These are phyloP conservation scores for Galerucella nymphaeae DNA, from an alignment of 2,888 invertebrate species.

Conservation along the genomic window DNA sequence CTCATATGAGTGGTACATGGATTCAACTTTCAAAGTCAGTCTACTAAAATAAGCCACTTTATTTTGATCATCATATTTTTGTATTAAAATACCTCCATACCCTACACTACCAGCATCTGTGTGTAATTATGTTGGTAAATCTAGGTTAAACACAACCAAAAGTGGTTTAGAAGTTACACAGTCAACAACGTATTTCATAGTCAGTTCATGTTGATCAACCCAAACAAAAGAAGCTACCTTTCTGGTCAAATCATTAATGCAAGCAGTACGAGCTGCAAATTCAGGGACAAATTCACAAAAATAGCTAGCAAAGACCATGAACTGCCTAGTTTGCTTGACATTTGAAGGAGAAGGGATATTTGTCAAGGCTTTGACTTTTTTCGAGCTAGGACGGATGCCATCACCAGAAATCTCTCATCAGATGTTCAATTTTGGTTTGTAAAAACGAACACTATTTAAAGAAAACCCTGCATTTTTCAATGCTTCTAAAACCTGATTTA, in stretches of 20 bases:
- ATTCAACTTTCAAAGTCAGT: not conserved
- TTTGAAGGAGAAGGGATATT: constrained; percentile 12
- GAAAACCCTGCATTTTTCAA: constrained; percentile 2
- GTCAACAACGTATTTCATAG: constrained; percentile 20
- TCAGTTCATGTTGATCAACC: constrained; percentile 28
- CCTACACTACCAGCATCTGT: constrained; percentile 48
- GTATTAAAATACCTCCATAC: constrained; percentile 30
- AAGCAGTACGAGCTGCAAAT: constrained; percentile 27
- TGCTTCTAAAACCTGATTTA: constrained; percentile 21
- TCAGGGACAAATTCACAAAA: constrained; percentile 35
- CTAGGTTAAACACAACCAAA: constrained; percentile 43
- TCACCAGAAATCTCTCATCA: constrained; percentile 30
- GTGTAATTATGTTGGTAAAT: constrained; percentile 43
- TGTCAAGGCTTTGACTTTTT: not conserved
- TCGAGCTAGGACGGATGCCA: not conserved
- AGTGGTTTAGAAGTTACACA: constrained; percentile 44
- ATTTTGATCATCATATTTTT: constrained; percentile 19
- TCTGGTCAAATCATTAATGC: constrained; percentile 26
- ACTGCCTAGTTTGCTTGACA: constrained; percentile 30
- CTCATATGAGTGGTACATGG: constrained; percentile 50
- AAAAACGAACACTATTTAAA: constrained; percentile 30
- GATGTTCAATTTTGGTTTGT: constrained; percentile 19
- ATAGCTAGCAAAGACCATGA: constrained; percentile 35
- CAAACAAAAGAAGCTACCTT: constrained; percentile 11
- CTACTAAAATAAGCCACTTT: constrained; percentile 35